Percentiles rank a stretch among this genome's conserved stretches.
Evolutionary conservation across 2,113 vertebrate genomes (phyloP).

Genomic region (Mungos mungo): DNA sequence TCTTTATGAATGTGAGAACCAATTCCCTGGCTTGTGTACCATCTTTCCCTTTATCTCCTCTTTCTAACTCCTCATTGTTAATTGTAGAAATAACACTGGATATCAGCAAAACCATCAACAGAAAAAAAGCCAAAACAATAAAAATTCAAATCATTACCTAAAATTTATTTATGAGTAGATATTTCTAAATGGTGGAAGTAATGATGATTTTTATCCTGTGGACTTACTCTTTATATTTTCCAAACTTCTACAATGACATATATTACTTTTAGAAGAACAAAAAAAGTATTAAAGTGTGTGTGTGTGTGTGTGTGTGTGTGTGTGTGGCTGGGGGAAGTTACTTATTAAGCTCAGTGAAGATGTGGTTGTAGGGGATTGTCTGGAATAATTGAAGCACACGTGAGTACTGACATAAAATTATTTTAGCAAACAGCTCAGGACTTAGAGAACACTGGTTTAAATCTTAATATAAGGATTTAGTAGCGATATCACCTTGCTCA

Average conservation of each 20-base stretch:
- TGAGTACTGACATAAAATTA: background rate
- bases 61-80: slow-evolving; percentile 24
- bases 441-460: background rate
- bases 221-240: background rate
- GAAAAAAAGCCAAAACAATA: background rate
- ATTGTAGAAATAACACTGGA: slow-evolving; percentile 23
- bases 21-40: slow-evolving; percentile 14
- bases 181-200: slow-evolving; percentile 23
- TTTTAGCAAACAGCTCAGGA: background rate
- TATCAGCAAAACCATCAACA: background rate
- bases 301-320: background rate
- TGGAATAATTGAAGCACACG: background rate
- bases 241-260: background rate
- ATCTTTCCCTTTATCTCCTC: background rate
- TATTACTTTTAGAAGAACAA: background rate
- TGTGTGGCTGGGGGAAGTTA: background rate
- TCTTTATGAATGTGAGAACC: slow-evolving; percentile 42
- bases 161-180: slow-evolving; percentile 38
- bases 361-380: background rate
- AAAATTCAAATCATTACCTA: slow-evolving; percentile 38
- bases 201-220: slow-evolving; percentile 12
- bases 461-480: background rate
- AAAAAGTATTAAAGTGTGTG: background rate
- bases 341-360: slow-evolving; percentile 1
- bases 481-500: background rate